Evolutionary conservation across 2,888 invertebrate genomes (phyloP), one percentile per base, ranked within the genome.

Genomic region (Arctia plantaginis): DNA sequence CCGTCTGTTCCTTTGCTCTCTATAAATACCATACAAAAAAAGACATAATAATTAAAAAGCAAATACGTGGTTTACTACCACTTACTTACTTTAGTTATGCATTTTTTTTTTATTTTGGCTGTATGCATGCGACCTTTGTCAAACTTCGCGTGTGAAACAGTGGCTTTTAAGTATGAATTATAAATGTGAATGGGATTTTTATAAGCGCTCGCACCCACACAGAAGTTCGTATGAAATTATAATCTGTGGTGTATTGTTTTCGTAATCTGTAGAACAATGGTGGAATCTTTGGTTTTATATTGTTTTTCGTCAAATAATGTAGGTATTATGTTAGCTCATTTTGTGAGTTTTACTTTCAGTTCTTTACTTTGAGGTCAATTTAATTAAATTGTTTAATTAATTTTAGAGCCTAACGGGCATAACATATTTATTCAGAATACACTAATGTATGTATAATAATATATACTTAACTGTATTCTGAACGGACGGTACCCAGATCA

Each of bases 141-240:
- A 77, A 30, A 72, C 66, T 68, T 76, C 41, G 80, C 80, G 78
- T 86, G 80, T 81, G 77, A 81, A 79, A 67, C 71, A 69, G 72
- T 72, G 80, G 84, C 81, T 74, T 74, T 70, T 67, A 30, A 62
- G 71, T 75, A 69, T 81, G 77, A 85, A 86, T 86, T 79, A 84
- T 84, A 83, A 78, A 82, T 85, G 74, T 79, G 79, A 83, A 85
- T 82, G 76, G 74, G 69, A 51, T 76, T 78, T 81, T 82, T 82
- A 77, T 78, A 72, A 76, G 23, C 69, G 27, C 66, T 64, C 71
- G 47, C 64, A 77, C 78, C 23, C 78, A 77, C 71, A 76, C 77
- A 76, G 30, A 67, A 68, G 33, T 44, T 44, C 18, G 35, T 76
- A 62, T 41, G 51, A 72, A 75, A 74, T 72, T 76, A 73, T 77